phyloP scores from a whole-genome alignment of 1,140 invertebrate genomes.

The Drosophila tropicalis region DNA sequence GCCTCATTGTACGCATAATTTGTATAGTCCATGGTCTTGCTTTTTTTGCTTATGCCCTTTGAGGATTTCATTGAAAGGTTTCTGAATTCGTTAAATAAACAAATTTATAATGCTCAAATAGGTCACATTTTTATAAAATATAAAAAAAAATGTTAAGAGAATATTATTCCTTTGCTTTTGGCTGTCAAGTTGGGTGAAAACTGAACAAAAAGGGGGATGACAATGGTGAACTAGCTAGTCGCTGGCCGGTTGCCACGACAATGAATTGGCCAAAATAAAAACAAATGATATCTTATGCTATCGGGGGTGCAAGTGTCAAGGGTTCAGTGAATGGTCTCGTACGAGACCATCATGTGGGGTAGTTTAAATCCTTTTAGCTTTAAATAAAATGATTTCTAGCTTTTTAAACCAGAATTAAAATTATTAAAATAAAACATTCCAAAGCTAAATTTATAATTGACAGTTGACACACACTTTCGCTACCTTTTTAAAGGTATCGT shows the following conservation, averaged over 20 bases:
- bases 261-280: slow-evolving; percentile 72
- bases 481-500: too few relatives aligned
- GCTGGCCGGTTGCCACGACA: slow-evolving; percentile 57
- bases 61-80: slow-evolving; percentile 78
- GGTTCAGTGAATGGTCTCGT: slow-evolving; percentile 33
- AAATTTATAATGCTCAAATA: neutral
- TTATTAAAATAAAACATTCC: neutral
- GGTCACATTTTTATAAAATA: slow-evolving; percentile 56
- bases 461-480: too few relatives aligned
- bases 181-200: slow-evolving; percentile 41
- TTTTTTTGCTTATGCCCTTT: slow-evolving; percentile 83
- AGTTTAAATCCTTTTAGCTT: neutral
- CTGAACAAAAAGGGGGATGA: slow-evolving; percentile 52
- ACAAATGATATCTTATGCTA: slow-evolving; percentile 49
- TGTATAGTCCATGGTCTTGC: slow-evolving; percentile 89
- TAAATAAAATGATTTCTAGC: neutral
- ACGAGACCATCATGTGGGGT: neutral
- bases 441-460: too few relatives aligned
- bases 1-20: slow-evolving; percentile 92
- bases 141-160: neutral
- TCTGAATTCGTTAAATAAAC: slow-evolving; percentile 42
- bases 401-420: neutral
- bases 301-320: slow-evolving; percentile 42
- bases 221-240: slow-evolving; percentile 41
- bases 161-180: slow-evolving; percentile 3